phyloP scores from a whole-genome alignment of 2,888 invertebrate genomes.

The Tiphia femorata region DNA sequence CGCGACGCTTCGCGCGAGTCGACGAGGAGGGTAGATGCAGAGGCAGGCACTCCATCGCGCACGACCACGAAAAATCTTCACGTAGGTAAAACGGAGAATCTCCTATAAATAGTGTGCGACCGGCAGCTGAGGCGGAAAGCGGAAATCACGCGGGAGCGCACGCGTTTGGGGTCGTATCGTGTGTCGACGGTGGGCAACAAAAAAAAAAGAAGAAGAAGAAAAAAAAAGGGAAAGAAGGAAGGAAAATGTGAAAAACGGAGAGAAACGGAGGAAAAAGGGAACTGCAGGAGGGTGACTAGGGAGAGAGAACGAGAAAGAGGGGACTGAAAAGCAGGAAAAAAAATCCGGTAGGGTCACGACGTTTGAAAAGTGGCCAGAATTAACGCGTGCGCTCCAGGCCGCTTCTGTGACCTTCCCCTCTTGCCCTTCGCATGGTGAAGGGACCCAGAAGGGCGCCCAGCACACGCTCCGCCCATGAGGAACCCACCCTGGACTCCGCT shows the following conservation, averaged over 20 bases:
- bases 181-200: constrained; percentile 45
- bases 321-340: constrained; percentile 32
- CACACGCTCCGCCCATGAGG: constrained; percentile 38
- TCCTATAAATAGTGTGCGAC: constrained; percentile 42
- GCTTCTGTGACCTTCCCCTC: constrained; percentile 3
- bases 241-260: background rate
- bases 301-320: background rate
- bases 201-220: constrained; percentile 24
- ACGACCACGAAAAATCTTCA: no score
- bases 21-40: no score
- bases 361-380: constrained; percentile 65
- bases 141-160: constrained; percentile 53
- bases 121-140: constrained; percentile 51
- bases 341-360: constrained; percentile 40
- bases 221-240: constrained; percentile 7
- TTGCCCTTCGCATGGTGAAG: background rate
- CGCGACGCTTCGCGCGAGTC: no score
- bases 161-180: constrained; percentile 55
- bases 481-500: no score
- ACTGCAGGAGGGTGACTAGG: constrained; percentile 13
- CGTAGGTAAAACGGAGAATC: no score
- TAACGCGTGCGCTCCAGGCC: constrained; percentile 55
- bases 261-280: constrained; percentile 21
- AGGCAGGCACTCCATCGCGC: no score
- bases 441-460: constrained; percentile 30